A percentile compares a stretch with the other conserved stretches of the same genome.
Evolutionary conservation across 2,113 vertebrate species (phyloP).

Genomic region (Symphodus melops): DNA sequence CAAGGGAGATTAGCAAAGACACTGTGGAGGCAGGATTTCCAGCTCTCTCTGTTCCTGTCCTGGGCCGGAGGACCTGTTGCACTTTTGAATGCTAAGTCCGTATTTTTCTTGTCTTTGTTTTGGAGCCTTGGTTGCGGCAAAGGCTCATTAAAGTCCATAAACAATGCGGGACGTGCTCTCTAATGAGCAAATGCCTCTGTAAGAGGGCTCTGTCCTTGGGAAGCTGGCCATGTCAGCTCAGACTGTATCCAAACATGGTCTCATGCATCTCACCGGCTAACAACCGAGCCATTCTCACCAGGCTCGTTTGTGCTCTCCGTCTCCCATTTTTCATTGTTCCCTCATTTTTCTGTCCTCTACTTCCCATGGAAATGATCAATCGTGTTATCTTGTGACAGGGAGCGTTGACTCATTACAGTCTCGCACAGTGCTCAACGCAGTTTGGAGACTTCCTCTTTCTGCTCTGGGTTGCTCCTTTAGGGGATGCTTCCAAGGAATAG

Average conservation of each 20-base stretch:
- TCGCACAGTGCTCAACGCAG: slow-evolving; percentile 67
- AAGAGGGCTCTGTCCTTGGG: slow-evolving; percentile 77
- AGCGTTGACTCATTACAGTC: slow-evolving; percentile 19
- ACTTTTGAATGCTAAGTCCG: slow-evolving; percentile 48
- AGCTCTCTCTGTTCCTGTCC: slow-evolving; percentile 19
- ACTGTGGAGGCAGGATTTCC: slow-evolving; percentile 11
- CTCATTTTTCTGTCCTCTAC: slow-evolving; percentile 54
- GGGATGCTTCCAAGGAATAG: slow-evolving; percentile 42
- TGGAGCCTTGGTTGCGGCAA: slow-evolving; percentile 44
- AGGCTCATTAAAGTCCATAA: slow-evolving; percentile 82
- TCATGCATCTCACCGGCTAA: slow-evolving; percentile 55
- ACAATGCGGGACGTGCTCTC: slow-evolving; percentile 77
- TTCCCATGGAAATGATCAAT: slow-evolving; percentile 65
- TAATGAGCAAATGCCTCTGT: slow-evolving; percentile 79
- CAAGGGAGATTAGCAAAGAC: slow-evolving; percentile 10
- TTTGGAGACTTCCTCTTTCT: slow-evolving; percentile 23
- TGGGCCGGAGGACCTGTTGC: slow-evolving; percentile 40
- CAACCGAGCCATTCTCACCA: slow-evolving; percentile 70
- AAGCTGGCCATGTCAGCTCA: slow-evolving; percentile 72
- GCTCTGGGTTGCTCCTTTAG: slow-evolving; percentile 11
- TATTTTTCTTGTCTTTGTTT: slow-evolving; percentile 67
- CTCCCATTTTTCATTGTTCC: slow-evolving; percentile 50
- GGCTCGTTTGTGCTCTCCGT: slow-evolving; percentile 51
- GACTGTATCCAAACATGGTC: slow-evolving; percentile 50
- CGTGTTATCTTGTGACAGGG: neutral